Evolutionary conservation across 2,888 invertebrate species (phyloP).

Genomic region (Dolichopus griseipennis): DNA sequence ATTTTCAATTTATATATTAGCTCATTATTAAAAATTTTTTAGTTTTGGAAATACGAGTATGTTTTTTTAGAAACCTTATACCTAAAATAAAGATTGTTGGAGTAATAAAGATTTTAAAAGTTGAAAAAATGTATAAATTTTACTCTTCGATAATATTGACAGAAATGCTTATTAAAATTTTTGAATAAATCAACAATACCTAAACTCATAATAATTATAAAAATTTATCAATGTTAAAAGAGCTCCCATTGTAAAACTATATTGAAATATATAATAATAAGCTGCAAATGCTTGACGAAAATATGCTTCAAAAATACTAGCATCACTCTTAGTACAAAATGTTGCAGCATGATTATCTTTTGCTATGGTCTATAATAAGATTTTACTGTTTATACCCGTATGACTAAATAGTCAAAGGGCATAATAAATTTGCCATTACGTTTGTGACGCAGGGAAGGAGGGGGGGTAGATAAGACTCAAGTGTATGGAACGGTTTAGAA

Average conservation of each 20-base stretch:
- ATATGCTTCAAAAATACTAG: conserved; percentile 32
- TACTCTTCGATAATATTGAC: conserved; percentile 22
- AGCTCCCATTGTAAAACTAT: conserved; percentile 46
- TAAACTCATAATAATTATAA: conserved; percentile 54
- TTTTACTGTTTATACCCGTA: not conserved
- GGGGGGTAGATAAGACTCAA: too few species aligned
- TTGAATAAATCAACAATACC: conserved; percentile 53
- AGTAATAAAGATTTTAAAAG: too few species aligned
- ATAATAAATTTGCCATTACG: too few species aligned
- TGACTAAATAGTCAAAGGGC: too few species aligned
- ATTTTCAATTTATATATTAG: too few species aligned
- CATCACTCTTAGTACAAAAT: conserved; percentile 27
- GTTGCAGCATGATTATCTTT: conserved; percentile 47
- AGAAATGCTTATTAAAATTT: conserved; percentile 44
- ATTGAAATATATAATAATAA: conserved; percentile 46
- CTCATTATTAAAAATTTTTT: too few species aligned
- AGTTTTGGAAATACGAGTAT: too few species aligned
- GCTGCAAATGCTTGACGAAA: conserved; percentile 44
- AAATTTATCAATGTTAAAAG: conserved; percentile 38
- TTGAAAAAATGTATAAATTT: too few species aligned
- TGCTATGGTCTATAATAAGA: conserved; percentile 42
- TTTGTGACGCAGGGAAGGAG: too few species aligned
- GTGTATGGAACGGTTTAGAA: too few species aligned
- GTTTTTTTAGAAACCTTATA: too few species aligned
- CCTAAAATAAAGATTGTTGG: too few species aligned